Conservation (phyloP, 2,888 invertebrate species). For the Erebia epiphron region DNA sequence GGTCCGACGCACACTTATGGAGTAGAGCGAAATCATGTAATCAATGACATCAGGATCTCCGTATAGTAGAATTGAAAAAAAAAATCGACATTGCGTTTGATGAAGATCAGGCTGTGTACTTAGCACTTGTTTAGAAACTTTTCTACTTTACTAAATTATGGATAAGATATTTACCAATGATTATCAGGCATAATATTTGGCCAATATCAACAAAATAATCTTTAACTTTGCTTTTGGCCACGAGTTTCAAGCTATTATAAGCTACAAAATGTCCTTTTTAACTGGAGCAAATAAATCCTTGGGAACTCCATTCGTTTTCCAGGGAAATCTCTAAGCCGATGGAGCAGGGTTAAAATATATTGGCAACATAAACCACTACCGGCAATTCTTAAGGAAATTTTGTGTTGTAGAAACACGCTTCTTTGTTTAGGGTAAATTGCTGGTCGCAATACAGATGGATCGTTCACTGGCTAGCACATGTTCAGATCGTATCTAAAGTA, state of each 20-base stretch:
- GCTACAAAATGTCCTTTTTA: conserved; percentile 32
- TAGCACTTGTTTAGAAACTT: too few species aligned
- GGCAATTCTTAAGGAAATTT: conserved; percentile 49
- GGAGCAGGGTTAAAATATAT: conserved; percentile 51
- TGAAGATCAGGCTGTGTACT: too few species aligned
- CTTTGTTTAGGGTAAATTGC: conserved; percentile 54
- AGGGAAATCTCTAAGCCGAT: conserved; percentile 28
- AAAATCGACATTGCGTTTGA: too few species aligned
- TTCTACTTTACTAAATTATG: too few species aligned
- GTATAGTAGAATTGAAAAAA: too few species aligned
- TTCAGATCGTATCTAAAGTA: conserved; percentile 1
- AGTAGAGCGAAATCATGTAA: too few species aligned
- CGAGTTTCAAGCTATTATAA: conserved; percentile 21
- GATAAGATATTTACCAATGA: too few species aligned
- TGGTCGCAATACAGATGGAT: conserved; percentile 24
- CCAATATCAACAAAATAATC: neutral
- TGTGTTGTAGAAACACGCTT: conserved; percentile 51
- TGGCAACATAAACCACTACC: conserved; percentile 52
- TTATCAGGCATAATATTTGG: too few species aligned
- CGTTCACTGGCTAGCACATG: neutral
- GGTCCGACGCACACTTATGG: too few species aligned
- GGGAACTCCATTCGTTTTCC: conserved; percentile 33
- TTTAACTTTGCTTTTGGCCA: conserved; percentile 13
- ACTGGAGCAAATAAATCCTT: conserved; percentile 37
- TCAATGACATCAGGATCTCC: too few species aligned